These are phyloP conservation scores for Mastomys coucha DNA, from an alignment of 2,113 vertebrate species.

Conservation along the genomic window DNA sequence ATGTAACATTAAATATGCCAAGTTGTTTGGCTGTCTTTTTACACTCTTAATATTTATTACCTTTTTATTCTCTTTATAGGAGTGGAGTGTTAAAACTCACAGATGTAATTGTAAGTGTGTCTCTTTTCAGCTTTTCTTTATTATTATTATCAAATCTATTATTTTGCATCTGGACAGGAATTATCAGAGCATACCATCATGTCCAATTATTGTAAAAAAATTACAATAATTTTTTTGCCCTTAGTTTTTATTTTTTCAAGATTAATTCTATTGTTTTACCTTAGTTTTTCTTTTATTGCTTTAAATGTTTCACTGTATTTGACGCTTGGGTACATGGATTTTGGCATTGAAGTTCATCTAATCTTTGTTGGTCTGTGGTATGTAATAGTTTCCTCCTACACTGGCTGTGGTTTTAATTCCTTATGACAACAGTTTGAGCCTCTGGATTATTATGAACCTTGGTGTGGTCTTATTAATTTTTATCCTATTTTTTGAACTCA, in stretches of 20 bases:
- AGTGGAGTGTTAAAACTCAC: neutral
- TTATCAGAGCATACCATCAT: neutral
- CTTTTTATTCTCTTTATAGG: neutral
- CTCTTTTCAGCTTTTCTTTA: neutral
- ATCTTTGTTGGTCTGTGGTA: constrained; percentile 19
- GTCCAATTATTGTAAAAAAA: too few species aligned
- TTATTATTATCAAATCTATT: neutral
- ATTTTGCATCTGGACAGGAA: neutral
- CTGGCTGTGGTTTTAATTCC: neutral
- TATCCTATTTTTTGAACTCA: neutral
- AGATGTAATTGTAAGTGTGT: neutral
- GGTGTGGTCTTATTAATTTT: neutral
- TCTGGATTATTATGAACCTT: neutral
- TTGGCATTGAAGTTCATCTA: constrained; percentile 25
- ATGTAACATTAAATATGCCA: neutral
- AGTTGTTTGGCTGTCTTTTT: neutral
- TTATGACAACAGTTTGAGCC: neutral
- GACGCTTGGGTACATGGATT: neutral
- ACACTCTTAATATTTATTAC: neutral
- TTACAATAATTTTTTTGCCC: constrained; percentile 12
- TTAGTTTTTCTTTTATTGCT: neutral
- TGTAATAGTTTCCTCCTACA: neutral
- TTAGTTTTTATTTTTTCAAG: neutral
- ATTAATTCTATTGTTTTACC: constrained; percentile 27
- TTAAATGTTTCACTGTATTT: constrained; percentile 21